These are phyloP conservation scores for Semaprochilodus insignis DNA, from an alignment of 2,797 vertebrate species.

Conservation along the genomic window DNA sequence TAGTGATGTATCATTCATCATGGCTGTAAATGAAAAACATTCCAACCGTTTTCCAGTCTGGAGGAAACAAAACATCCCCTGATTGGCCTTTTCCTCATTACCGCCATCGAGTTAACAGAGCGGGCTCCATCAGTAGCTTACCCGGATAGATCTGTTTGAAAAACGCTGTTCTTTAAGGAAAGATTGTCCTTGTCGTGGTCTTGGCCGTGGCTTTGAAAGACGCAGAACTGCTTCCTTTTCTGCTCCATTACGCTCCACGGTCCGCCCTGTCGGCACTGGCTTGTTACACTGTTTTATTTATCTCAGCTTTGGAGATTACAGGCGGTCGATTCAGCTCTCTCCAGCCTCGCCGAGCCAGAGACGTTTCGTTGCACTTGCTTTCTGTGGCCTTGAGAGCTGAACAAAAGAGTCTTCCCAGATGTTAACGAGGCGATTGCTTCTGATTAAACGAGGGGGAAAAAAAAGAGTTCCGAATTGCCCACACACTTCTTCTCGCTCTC, in stretches of 20 bases:
- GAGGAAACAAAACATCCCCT: neutral
- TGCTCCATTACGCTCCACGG: neutral
- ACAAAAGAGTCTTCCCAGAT: slow-evolving; percentile 51
- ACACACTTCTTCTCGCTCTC: slow-evolving; percentile 28
- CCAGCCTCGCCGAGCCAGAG: slow-evolving; percentile 22
- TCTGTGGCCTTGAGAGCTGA: slow-evolving; percentile 30
- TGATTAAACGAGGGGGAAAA: slow-evolving; percentile 50
- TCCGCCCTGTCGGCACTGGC: neutral
- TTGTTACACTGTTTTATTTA: slow-evolving; percentile 36
- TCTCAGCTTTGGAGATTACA: slow-evolving; percentile 46
- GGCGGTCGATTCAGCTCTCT: slow-evolving; percentile 42
- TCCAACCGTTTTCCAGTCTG: neutral
- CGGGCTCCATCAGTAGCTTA: slow-evolving; percentile 1
- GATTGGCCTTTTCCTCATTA: slow-evolving; percentile 4
- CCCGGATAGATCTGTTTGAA: slow-evolving; percentile 22
- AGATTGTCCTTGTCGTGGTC: neutral
- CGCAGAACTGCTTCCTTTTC: neutral
- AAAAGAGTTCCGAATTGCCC: slow-evolving; percentile 51
- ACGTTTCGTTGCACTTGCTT: slow-evolving; percentile 41
- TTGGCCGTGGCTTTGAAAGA: slow-evolving; percentile 4
- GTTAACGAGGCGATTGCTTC: slow-evolving; percentile 58
- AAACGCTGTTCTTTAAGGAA: neutral
- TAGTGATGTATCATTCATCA: neutral
- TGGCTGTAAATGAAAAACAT: slow-evolving; percentile 10
- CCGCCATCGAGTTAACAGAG: neutral